phyloP scores from a whole-genome alignment of 1,140 invertebrate genomes.

The Sycophaga agraensis region DNA sequence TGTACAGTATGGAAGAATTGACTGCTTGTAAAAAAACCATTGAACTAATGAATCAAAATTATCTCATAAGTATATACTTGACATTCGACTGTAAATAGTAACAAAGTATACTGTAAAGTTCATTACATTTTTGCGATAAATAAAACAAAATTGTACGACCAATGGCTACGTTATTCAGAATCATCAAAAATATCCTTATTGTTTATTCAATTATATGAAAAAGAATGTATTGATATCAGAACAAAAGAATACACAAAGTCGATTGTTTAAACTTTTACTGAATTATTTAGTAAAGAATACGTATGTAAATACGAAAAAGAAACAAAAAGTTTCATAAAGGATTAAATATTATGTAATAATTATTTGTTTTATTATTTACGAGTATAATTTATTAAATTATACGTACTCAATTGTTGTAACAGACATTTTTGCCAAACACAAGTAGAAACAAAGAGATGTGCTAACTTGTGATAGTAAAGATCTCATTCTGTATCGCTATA shows the following conservation, averaged over 20 bases:
- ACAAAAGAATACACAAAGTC: not conserved
- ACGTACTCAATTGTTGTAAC: slow-evolving; percentile 13
- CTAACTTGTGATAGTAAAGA: slow-evolving; percentile 16
- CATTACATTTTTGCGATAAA: not conserved
- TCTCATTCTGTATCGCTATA: slow-evolving; percentile 7
- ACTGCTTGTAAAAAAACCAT: slow-evolving; percentile 15
- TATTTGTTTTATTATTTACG: slow-evolving; percentile 9
- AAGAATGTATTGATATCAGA: not conserved
- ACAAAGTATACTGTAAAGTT: slow-evolving; percentile 14
- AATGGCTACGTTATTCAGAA: slow-evolving; percentile 4
- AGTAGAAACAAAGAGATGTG: slow-evolving; percentile 4
- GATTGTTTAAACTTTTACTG: slow-evolving; percentile 14
- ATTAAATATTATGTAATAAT: slow-evolving; percentile 7
- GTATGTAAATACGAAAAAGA: slow-evolving; percentile 24
- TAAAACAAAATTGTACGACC: slow-evolving; percentile 7
- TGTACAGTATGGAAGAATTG: not conserved
- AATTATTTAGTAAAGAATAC: slow-evolving; percentile 7
- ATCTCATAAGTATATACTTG: slow-evolving; percentile 10
- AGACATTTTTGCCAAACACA: slow-evolving; percentile 12
- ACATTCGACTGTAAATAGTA: slow-evolving; percentile 8
- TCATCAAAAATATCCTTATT: slow-evolving; percentile 9
- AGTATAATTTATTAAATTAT: slow-evolving; percentile 23
- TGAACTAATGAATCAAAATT: slow-evolving; percentile 17
- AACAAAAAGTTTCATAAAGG: not conserved
- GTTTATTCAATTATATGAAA: no score